Percentiles rank a stretch among this genome's conserved stretches.
Evolutionary conservation across 2,113 vertebrate genomes (phyloP).

Genomic region (Oenanthe melanoleuca): DNA sequence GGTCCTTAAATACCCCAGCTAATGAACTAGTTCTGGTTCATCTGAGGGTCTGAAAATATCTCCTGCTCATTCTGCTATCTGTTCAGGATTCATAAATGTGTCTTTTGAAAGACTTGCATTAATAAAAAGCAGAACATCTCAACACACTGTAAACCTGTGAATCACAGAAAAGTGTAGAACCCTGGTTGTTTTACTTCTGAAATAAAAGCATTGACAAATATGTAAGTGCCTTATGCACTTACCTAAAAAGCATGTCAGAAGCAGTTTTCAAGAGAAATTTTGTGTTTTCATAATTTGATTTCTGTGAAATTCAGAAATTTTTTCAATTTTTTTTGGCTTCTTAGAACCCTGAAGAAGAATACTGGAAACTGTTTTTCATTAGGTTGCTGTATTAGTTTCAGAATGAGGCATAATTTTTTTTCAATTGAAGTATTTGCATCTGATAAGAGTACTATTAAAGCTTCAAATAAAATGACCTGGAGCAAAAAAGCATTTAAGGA

Average conservation of each 20-base stretch:
- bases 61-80: fast-evolving
- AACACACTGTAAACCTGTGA: background rate
- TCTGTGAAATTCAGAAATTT: background rate
- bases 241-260: background rate
- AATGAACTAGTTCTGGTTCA: background rate
- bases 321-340: background rate
- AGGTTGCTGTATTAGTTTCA: background rate
- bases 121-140: background rate
- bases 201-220: background rate
- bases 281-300: background rate
- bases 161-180: background rate
- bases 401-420: background rate
- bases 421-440: background rate
- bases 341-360: background rate
- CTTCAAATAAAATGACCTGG: background rate
- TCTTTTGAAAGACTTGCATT: background rate
- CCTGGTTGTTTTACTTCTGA: background rate
- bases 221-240: background rate
- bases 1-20: background rate
- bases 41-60: background rate
- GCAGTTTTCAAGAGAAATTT: background rate
- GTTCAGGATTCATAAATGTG: background rate
- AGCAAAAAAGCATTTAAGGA: background rate
- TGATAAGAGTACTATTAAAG: background rate
- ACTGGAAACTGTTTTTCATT: background rate